Evolutionary conservation across 2,888 invertebrate genomes (phyloP).

Genomic region (Lasioglossum leucozonium): DNA sequence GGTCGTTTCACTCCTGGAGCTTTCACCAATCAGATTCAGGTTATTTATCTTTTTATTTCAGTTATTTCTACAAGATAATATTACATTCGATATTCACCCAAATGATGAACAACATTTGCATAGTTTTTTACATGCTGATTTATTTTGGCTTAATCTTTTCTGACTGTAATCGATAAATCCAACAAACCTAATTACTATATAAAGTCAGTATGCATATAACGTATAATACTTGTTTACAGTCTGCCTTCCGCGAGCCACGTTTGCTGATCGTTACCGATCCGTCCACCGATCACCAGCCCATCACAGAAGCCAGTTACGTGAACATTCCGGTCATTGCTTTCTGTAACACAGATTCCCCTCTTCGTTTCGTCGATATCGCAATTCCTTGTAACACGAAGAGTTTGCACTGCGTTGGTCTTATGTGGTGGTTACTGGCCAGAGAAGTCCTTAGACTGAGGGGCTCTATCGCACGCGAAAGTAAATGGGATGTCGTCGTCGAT

Average conservation of each 20-base stretch:
- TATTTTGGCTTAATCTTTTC: conserved; percentile 82
- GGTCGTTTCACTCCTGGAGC: conserved; percentile 99
- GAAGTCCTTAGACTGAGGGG: conserved; percentile 98
- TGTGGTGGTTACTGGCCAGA: conserved; percentile 99
- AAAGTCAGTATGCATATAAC: neutral
- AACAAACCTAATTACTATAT: neutral
- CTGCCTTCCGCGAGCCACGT: conserved; percentile 99
- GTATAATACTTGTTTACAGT: conserved; percentile 82
- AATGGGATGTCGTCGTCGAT: conserved; percentile 99
- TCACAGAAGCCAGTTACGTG: conserved; percentile 99
- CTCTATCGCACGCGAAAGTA: conserved; percentile 94
- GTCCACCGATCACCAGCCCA: conserved; percentile 96
- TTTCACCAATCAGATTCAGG: conserved; percentile 97
- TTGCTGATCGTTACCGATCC: conserved; percentile 98
- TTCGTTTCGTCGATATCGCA: conserved; percentile 98
- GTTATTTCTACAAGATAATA: neutral
- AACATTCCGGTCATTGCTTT: conserved; percentile 99
- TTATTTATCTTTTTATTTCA: conserved; percentile 70
- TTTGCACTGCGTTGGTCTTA: conserved; percentile 97
- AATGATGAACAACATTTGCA: conserved; percentile 72
- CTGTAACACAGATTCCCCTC: conserved; percentile 98
- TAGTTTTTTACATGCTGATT: conserved; percentile 74
- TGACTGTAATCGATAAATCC: conserved; percentile 62
- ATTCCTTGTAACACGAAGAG: conserved; percentile 99
- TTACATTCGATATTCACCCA: neutral